Evolutionary conservation across 2,888 invertebrate species (phyloP), one percentile per base, ranked within the genome.

Genomic region (Eurytoma californica): DNA sequence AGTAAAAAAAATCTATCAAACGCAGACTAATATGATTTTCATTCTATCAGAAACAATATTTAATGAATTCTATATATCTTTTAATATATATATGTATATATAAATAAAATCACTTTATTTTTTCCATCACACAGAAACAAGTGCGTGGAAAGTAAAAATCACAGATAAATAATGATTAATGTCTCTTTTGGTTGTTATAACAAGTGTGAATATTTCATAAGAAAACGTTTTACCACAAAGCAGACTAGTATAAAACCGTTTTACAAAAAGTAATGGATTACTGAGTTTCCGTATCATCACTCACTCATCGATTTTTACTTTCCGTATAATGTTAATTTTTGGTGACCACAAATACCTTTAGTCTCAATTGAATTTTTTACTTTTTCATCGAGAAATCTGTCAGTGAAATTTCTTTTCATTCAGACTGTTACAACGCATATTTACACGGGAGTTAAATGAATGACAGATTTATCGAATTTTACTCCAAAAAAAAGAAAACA

Each of bases 111-210:
- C 72, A 66, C 70, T 55, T 80, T 68, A 24, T 72, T 63, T 78
- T 24, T 77, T 74, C 66, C 69, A 77, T 67, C 77, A 74, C 74
- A 74, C 78, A 67, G 51, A 39, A 70, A 57, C n/a, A 1, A n/a
- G 65, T 77, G 75, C 47, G 69, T 68, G 66, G 77, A 79, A 82
- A 70, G 65, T 73, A 82, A 80, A 82, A 82, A 82, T 82, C 80
- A 82, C 81, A 82, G 81, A 72, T 78, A 77, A 75, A 72, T 73
- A 79, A 79, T 77, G 61, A 76, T 79, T 57, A 77, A 77, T 63
- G 60, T 80, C 70, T 80, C 72, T 75, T 74, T 80, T 58, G 70
- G 57, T 72, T 75, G 47, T 78, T 75, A 75, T 63, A 63, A 67
- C 58, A 78, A 80, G 68, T 51, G 28, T 78, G 28, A 60, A 60